A percentile compares a stretch with the other conserved stretches of the same genome.
These are phyloP conservation scores for Scartelaos histophorus DNA, from an alignment of 2,113 vertebrate species.

Conservation along the genomic window DNA sequence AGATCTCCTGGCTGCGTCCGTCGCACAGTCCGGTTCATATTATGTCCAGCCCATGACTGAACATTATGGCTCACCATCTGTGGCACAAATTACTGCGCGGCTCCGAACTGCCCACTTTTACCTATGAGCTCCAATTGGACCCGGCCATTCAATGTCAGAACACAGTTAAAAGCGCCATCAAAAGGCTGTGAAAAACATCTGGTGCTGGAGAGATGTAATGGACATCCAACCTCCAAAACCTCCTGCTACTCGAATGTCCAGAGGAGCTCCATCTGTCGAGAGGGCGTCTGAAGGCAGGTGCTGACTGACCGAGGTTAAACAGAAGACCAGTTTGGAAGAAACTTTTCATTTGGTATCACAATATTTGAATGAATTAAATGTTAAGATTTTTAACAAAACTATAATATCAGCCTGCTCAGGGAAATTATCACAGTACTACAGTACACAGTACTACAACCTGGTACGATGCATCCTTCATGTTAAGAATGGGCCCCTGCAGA, in stretches of 20 bases:
- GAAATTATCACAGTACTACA: no score
- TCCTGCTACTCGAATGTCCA: background rate
- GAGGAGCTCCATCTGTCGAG: slow-evolving; percentile 11
- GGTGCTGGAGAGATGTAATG: slow-evolving; percentile 9
- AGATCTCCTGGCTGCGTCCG: slow-evolving; percentile 1
- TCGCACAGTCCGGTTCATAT: slow-evolving; percentile 17
- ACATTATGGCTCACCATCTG: slow-evolving; percentile 44
- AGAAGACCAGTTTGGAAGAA: slow-evolving; percentile 21
- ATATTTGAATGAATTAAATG: background rate
- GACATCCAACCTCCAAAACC: slow-evolving; percentile 1
- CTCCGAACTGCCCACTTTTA: slow-evolving; percentile 26
- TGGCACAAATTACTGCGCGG: slow-evolving; percentile 20
- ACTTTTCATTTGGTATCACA: slow-evolving; percentile 8
- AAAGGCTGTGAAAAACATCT: slow-evolving; percentile 24
- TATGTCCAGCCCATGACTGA: slow-evolving; percentile 33
- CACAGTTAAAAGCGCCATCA: slow-evolving; percentile 15
- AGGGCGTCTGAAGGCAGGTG: slow-evolving; percentile 12
- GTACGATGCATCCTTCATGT: no score
- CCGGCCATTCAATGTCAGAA: slow-evolving; percentile 46
- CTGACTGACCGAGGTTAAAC: slow-evolving; percentile 20
- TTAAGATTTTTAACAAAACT: no score
- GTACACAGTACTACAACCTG: no score
- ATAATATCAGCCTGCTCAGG: no score
- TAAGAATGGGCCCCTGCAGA: no score
- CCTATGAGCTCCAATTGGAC: slow-evolving; percentile 29